A percentile compares a stretch with the other conserved stretches of the same genome.
Conservation (phyloP, 2,797 vertebrate genomes). For the Muraenolepis orangiensis region DNA sequence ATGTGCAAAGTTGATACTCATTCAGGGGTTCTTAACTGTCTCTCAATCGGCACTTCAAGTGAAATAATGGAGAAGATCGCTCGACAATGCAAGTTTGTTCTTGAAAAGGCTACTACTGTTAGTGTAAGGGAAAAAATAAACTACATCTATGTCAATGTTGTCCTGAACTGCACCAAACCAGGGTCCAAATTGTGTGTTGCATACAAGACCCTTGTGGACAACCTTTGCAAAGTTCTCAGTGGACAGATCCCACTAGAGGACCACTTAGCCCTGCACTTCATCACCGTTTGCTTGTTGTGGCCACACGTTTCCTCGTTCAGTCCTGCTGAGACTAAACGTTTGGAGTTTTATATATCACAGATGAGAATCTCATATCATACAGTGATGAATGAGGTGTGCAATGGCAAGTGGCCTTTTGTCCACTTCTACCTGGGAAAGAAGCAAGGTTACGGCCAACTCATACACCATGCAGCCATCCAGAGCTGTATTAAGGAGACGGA, state of each 20-base stretch:
- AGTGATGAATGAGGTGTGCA: conserved; percentile 49
- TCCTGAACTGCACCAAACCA: conserved; percentile 50
- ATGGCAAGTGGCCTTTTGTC: conserved; percentile 51
- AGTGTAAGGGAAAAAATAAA: too few species aligned
- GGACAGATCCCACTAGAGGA: not conserved
- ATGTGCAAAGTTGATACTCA: conserved; percentile 53
- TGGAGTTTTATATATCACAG: conserved; percentile 44
- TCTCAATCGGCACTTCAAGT: conserved; percentile 17
- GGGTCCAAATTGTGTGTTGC: not conserved
- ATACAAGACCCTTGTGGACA: rapidly evolving
- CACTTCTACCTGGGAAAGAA: conserved; percentile 68
- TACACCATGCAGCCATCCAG: conserved; percentile 41
- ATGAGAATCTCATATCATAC: conserved; percentile 42
- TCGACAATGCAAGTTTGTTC: not conserved
- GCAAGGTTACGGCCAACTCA: conserved; percentile 43
- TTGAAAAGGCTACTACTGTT: conserved; percentile 44
- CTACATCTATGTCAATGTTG: conserved; percentile 59
- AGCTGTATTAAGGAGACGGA: not conserved
- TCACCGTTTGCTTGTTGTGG: conserved; percentile 59
- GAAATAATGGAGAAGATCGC: conserved; percentile 38
- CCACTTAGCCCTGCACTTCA: conserved; percentile 46
- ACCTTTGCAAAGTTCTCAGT: rapidly evolving
- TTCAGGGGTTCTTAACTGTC: conserved; percentile 49
- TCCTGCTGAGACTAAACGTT: rapidly evolving
- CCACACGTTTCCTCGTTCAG: not conserved